These are phyloP conservation scores for Struthidea cinerea DNA, from an alignment of 2,113 vertebrate species.

Conservation along the genomic window DNA sequence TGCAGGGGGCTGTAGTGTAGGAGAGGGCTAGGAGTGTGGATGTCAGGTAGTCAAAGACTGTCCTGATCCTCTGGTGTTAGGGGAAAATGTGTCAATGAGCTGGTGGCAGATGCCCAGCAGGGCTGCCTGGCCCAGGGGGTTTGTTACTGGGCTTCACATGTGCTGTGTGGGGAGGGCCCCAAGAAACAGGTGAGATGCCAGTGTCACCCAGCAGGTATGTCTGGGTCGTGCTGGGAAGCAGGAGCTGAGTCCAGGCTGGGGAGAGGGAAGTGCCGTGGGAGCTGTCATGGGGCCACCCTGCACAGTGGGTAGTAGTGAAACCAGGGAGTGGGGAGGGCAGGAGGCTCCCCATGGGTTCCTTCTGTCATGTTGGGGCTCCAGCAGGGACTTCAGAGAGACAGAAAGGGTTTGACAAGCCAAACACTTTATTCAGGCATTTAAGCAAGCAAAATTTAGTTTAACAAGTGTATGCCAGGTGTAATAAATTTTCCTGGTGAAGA, in stretches of 20 bases:
- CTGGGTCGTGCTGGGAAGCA: neutral
- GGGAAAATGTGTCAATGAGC: neutral
- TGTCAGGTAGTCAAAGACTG: neutral
- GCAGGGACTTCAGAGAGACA: neutral
- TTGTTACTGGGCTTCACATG: neutral
- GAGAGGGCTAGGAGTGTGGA: neutral
- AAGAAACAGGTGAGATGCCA: neutral
- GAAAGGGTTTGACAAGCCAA: neutral
- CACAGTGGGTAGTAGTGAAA: neutral
- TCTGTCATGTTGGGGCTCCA: fast-evolving
- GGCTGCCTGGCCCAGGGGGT: neutral
- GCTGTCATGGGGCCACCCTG: neutral
- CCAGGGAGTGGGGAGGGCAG: neutral
- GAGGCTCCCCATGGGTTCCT: neutral
- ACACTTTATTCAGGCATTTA: neutral
- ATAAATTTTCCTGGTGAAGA: neutral
- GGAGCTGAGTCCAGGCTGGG: neutral
- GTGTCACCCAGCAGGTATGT: neutral
- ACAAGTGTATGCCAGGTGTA: neutral
- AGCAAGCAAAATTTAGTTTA: neutral
- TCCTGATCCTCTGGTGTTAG: neutral
- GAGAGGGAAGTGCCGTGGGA: neutral
- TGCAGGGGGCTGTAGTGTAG: neutral
- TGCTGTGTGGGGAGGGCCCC: neutral
- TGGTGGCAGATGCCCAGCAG: neutral